phyloP scores from a whole-genome alignment of 2,797 vertebrate genomes.

The Enteromius argenteus region DNA sequence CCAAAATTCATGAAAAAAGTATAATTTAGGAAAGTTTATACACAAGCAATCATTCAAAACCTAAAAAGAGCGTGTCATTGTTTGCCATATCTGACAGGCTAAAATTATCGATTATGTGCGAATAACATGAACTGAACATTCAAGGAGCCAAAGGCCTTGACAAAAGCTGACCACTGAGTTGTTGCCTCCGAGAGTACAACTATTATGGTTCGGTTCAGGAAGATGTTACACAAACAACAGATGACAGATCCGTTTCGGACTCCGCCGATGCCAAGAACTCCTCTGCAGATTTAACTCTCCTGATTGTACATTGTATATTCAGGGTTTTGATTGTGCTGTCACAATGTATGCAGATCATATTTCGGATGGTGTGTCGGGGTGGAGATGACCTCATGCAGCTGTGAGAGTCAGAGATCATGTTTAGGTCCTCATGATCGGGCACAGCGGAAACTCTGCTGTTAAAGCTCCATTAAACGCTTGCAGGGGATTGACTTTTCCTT shows the following conservation, averaged over 20 bases:
- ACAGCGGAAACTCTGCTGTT: slow-evolving; percentile 52
- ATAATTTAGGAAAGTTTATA: slow-evolving; percentile 10
- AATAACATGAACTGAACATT: background rate
- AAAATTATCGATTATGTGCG: slow-evolving; percentile 16
- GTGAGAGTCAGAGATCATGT: slow-evolving; percentile 51
- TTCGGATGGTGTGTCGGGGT: slow-evolving; percentile 19
- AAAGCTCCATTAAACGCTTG: slow-evolving; percentile 44
- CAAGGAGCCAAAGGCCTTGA: background rate
- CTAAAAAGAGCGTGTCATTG: slow-evolving; percentile 22
- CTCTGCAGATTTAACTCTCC: slow-evolving; percentile 27
- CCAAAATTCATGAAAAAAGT: background rate
- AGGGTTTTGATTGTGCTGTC: slow-evolving; percentile 40
- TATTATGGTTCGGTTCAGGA: slow-evolving; percentile 24
- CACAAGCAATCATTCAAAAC: background rate
- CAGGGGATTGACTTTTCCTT: slow-evolving; percentile 10
- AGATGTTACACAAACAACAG: slow-evolving; percentile 44
- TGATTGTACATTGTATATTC: slow-evolving; percentile 34
- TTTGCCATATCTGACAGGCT: background rate
- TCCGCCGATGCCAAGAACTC: slow-evolving; percentile 20
- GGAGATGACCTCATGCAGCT: slow-evolving; percentile 59
- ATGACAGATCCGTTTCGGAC: slow-evolving; percentile 29
- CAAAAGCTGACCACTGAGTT: slow-evolving; percentile 25
- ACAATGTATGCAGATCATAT: slow-evolving; percentile 22
- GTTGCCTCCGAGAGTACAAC: slow-evolving; percentile 8
- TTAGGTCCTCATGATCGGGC: slow-evolving; percentile 30